A percentile compares a stretch with the other conserved stretches of the same genome.
Conservation (phyloP, 1,140 invertebrate species). For the Zaprionus tsacasi region DNA sequence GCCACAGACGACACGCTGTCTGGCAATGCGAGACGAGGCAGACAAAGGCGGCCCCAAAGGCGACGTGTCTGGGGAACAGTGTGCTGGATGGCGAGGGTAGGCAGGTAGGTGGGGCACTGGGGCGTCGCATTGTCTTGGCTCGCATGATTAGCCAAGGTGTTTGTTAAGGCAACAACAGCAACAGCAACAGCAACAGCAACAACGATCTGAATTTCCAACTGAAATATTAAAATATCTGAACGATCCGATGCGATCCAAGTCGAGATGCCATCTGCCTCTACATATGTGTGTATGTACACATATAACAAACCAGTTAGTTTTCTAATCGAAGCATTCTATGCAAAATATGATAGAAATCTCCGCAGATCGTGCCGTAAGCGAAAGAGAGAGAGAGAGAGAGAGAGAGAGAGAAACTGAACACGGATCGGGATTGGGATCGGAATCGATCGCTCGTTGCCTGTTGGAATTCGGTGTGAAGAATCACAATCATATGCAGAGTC, state of each 20-base stretch:
- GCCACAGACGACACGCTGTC: constrained; percentile 69
- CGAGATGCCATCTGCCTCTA: constrained; percentile 39
- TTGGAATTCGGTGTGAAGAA: constrained; percentile 69
- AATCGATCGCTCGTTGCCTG: constrained; percentile 10
- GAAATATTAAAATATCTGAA: constrained; percentile 78
- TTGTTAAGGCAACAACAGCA: constrained; percentile 70
- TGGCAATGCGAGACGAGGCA: constrained; percentile 67
- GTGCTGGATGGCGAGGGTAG: too few relatives aligned
- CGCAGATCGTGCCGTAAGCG: not conserved
- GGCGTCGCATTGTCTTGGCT: constrained; percentile 73
- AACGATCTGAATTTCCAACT: constrained; percentile 68
- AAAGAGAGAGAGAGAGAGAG: not conserved
- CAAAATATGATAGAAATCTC: constrained; percentile 81
- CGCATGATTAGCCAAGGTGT: constrained; percentile 73
- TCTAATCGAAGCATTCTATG: constrained; percentile 72
- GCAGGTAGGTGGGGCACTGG: constrained; percentile 26
- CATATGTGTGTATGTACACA: constrained; percentile 40
- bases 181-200: constrained; percentile 28
- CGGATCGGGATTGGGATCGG: constrained; percentile 15
- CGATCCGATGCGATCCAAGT: constrained; percentile 14
- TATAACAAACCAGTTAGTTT: constrained; percentile 15
- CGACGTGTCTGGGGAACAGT: constrained; percentile 40
- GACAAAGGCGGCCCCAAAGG: constrained; percentile 32
- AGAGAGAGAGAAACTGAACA: not conserved
- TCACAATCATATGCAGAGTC: constrained; percentile 67